Base-by-base conservation (phyloP, 2,888 invertebrate genomes). In the Nemotelus pantherinus region DNA sequence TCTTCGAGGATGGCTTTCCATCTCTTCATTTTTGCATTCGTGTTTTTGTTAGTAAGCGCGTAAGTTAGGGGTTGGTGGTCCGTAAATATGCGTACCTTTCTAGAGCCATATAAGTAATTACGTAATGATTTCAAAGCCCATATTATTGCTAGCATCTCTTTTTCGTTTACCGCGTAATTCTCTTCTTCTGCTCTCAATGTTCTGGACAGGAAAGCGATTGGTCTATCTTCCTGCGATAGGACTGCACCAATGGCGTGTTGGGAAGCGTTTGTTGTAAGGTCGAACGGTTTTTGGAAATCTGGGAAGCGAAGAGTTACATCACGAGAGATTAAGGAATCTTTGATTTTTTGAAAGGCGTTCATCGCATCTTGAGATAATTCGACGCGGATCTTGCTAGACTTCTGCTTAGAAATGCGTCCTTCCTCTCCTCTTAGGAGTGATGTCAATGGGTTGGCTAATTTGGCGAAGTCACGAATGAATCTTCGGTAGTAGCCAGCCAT, bases 371-470 rank as follows among this genome's bases (percentile, higher is more conserved):
- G 45, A 3, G 43, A 6, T 44, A 45, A 25, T 25, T 25, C 25
- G 25, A 25, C 25, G 25, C 25, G 25, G 25, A 63, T 10, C 43
- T 63, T 39, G 43, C 43, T 39, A 10, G 39, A 41, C 5, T 7
- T 9, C 9, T 63, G 39, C 10, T 63, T 63, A 0, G 63, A 63
- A n/a, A 63, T 43, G 39, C 63, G 39, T 10, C 43, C 63, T 48
- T 67, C 67, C 47, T 67, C n/a, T 45, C 67, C 47, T 67, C 67
- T 67, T 67, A 67, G 67, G 47, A 63, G 63, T 25, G 63, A 63
- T 4, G 47, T 67, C 2, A 67, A 25, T 7, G 67, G 25, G 7
- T 47, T 65, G n/a, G 65, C 47, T 4, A 9, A 10, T 41, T 65
- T 44, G 6, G 41, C 44, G 9, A 65, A 65, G 43, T n/a, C 6